Base-by-base conservation (phyloP, 2,113 vertebrate species). In the Egretta garzetta region DNA sequence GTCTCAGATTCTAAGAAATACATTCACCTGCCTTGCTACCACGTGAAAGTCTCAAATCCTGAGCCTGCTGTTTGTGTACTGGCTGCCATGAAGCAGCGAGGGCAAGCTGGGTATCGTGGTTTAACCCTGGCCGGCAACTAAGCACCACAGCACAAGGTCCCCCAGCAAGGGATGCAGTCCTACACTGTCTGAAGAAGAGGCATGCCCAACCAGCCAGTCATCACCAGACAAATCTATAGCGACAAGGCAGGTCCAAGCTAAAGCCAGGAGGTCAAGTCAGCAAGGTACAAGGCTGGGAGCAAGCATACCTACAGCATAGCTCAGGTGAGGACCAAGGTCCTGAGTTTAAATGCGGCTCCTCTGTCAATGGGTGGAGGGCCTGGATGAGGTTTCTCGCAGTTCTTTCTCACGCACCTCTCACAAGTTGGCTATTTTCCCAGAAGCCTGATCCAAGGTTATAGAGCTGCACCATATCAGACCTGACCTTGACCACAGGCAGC, bases 161-260 rank as follows among this genome's bases (percentile, higher is more conserved):
- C 32, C 55, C 28, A 17, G 5, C 9, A 15, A 50, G 75, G 26
- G 14, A 47, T 14, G 1, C 1, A 5, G 37, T 7, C 43, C 37
- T 24, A 8, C 1, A 0, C 17, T 23, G 14, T 9, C n/a, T 39
- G 74, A 30, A 56, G 47, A 68, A 43, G 32, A 20, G 32, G 2
- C 16, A 5, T 21, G 22, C 15, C 59, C 66, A 37, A 1, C 8
- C 1, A 2, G 9, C 45, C 67, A 30, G 50, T 4, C 21, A 10
- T 28, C 41, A 9, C 10, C 47, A 28, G 66, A 10, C 32, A 66
- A 80, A 58, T 37, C 66, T 20, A 3, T 23, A 28, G 55, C 4
- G 75, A 7, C 26, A 21, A 21, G 24, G 30, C 49, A 73, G 43
- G 70, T 67, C 33, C 43, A 19, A 12, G 5, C 28, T 39, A 15